Percentiles rank a stretch among this genome's conserved stretches.
Evolutionary conservation across 2,888 invertebrate species (phyloP).

Genomic region (Blastobasis lacticolella): DNA sequence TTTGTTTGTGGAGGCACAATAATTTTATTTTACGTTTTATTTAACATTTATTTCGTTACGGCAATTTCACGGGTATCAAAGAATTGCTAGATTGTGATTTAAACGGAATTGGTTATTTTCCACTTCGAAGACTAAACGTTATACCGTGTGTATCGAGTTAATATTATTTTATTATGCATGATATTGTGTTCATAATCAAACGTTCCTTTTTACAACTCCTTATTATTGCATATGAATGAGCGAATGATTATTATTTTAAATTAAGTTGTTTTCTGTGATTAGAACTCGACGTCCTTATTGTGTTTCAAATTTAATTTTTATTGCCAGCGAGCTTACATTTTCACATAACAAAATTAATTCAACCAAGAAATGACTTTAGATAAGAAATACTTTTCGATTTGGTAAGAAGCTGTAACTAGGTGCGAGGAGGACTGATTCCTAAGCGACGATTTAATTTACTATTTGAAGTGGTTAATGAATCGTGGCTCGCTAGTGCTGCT

Average conservation of each 20-base stretch:
- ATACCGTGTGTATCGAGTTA: constrained; percentile 49
- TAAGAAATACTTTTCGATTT: background rate
- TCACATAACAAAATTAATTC: background rate
- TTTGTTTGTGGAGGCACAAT: constrained; percentile 73
- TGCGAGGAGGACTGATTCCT: too few species aligned
- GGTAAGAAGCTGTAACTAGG: too few species aligned
- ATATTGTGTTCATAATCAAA: constrained; percentile 54
- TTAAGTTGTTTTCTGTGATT: constrained; percentile 26
- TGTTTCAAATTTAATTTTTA: background rate
- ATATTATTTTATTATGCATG: constrained; percentile 66
- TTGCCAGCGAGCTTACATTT: background rate
- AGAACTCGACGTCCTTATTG: constrained; percentile 3
- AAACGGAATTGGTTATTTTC: constrained; percentile 72
- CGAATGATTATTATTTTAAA: constrained; percentile 26
- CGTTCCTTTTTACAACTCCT: constrained; percentile 32
- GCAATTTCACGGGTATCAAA: constrained; percentile 74
- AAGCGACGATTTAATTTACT: too few species aligned
- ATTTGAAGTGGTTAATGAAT: too few species aligned
- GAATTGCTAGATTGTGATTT: constrained; percentile 72
- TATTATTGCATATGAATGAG: constrained; percentile 31
- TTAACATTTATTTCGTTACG: constrained; percentile 75
- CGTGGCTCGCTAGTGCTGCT: too few species aligned
- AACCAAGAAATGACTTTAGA: background rate
- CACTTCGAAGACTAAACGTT: constrained; percentile 55
- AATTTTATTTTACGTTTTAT: constrained; percentile 75